phyloP scores from a whole-genome alignment of 1,140 invertebrate genomes.

The Helicoverpa armigera region DNA sequence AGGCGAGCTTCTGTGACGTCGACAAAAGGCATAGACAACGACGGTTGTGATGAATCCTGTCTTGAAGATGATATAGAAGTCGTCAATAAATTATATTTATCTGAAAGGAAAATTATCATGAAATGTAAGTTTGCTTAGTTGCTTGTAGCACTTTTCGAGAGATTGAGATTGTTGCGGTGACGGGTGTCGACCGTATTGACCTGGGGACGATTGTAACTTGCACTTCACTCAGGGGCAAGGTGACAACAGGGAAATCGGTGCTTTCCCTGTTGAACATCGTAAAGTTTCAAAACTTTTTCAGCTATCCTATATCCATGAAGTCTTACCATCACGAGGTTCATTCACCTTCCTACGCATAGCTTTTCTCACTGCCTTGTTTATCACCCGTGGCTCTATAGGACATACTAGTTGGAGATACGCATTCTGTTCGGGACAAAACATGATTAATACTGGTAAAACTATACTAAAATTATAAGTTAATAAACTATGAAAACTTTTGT shows the following conservation, averaged over 20 bases:
- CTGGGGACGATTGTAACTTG: no score
- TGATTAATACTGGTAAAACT: neutral
- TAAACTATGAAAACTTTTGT: no score
- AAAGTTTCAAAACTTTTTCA: no score
- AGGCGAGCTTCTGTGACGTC: constrained; percentile 71
- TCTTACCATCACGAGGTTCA: constrained; percentile 66
- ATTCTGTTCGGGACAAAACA: constrained; percentile 60
- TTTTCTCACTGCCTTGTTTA: constrained; percentile 76
- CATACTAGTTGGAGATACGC: constrained; percentile 78
- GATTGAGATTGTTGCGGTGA: no score
- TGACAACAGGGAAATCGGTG: no score
- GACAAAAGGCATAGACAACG: constrained; percentile 71
- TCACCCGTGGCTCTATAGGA: constrained; percentile 72
- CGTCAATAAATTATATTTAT: constrained; percentile 5
- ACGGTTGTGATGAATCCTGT: constrained; percentile 76
- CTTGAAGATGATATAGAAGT: constrained; percentile 67
- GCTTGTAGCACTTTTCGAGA: no score
- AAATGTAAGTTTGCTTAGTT: no score
- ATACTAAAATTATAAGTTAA: neutral
- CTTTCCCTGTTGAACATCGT: no score
- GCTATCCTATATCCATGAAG: no score
- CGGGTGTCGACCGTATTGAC: no score
- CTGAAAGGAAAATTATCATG: no score
- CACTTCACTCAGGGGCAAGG: no score
- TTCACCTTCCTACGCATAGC: constrained; percentile 68